Base-by-base conservation (phyloP, 2,888 invertebrate genomes). In the Volucella inanis region DNA sequence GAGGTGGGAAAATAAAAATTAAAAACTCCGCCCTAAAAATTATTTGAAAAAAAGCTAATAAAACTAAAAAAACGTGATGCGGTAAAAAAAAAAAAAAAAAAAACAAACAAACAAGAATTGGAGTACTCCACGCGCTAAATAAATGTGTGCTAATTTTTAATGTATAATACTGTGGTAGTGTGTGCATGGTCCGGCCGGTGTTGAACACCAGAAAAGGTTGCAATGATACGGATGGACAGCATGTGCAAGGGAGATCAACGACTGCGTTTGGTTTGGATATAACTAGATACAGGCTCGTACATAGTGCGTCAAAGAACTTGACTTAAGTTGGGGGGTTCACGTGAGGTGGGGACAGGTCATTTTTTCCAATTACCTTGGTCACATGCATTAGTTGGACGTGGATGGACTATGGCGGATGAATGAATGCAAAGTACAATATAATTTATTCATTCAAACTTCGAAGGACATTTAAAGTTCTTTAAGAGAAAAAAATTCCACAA, bases 1-100 rank as follows among this genome's bases (percentile, higher is more conserved):
- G 43, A 57, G 43, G 62, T 83, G 85, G 87, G 88, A 89, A 90
- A 90, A 91, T 90, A 90, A 90, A 90, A 91, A 90, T 89, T 89
- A 91, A 91, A 91, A 91, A 91, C 91, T 90, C 91, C 91, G 91
- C 91, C 91, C 91, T 90, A 89, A 91, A 91, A 90, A 87, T 80
- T 87, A 87, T 80, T 87, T 82, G 87, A 87, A 82, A 83, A 84
- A 86, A 88, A 87, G 65, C 82, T 86, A 85, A 79, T 86, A 82
- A 86, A 85, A 76, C 83, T 70, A 79, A 78, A 87, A n/a, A 78
- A 87, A 77, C 75, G 80, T 52, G 62, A 80, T 80, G 80, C 85
- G 76, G 80, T 71, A 84, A 80, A 85, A 82, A 75, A 67, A 49
- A 65, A 65, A 65, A 65, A 55, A 50, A 41, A 11, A 54, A 55